phyloP scores from a whole-genome alignment of 2,888 invertebrate species.

The Vanessa cardui region DNA sequence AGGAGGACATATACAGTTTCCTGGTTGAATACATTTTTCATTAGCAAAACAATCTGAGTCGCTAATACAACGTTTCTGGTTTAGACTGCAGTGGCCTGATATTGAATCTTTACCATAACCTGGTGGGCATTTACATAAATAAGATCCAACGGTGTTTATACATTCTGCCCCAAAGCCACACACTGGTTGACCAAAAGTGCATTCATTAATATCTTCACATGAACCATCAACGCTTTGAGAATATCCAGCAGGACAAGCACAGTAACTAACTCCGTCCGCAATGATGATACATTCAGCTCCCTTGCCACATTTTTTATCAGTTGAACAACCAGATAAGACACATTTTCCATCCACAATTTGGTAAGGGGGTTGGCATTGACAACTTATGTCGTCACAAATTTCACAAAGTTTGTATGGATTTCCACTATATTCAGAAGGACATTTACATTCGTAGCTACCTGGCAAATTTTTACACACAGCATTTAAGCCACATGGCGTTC shows the following conservation, averaged over 20 bases:
- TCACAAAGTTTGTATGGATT: conserved; percentile 95
- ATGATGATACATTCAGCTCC: conserved; percentile 96
- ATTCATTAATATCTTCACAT: conserved; percentile 94
- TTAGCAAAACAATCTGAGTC: conserved; percentile 93
- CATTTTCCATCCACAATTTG: conserved; percentile 92
- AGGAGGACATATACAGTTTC: conserved; percentile 95
- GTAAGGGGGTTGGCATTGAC: conserved; percentile 94
- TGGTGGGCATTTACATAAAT: conserved; percentile 90
- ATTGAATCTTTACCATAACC: conserved; percentile 92
- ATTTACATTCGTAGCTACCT: conserved; percentile 96
- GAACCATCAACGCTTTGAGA: conserved; percentile 89
- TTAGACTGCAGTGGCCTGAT: conserved; percentile 91
- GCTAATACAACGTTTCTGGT: conserved; percentile 90
- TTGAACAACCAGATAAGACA: conserved; percentile 91
- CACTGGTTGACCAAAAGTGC: conserved; percentile 87
- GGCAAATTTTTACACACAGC: conserved; percentile 96
- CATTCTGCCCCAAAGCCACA: conserved; percentile 96
- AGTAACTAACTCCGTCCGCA: conserved; percentile 94
- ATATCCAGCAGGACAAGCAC: conserved; percentile 95
- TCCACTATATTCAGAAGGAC: conserved; percentile 93
- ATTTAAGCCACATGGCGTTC: conserved; percentile 92
- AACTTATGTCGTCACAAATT: conserved; percentile 91
- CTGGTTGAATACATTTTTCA: conserved; percentile 95
- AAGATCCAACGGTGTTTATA: conserved; percentile 89
- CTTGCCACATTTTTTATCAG: conserved; percentile 90